Percentiles rank a stretch among this genome's conserved stretches.
Conservation (phyloP, 2,888 invertebrate genomes). For the Eristalis intricaria region DNA sequence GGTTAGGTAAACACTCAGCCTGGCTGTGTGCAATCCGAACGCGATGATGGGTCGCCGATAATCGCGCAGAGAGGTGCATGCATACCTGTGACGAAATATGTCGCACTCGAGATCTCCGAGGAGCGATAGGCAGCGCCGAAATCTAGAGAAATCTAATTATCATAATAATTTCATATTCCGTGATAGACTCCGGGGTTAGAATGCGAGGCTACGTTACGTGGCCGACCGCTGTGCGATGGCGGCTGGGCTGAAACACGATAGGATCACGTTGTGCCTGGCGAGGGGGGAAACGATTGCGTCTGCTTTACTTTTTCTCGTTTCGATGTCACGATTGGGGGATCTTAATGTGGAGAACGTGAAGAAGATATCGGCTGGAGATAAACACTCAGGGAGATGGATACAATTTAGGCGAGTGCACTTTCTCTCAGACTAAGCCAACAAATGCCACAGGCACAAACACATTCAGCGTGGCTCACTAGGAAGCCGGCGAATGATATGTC, state of each 20-base stretch:
- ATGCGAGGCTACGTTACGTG: slow-evolving; percentile 19
- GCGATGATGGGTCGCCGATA: background rate
- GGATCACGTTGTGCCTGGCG: slow-evolving; percentile 37
- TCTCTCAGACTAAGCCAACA: slow-evolving; percentile 17
- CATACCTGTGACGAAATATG: slow-evolving; percentile 17
- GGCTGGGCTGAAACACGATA: slow-evolving; percentile 11
- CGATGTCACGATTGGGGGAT: slow-evolving; percentile 53
- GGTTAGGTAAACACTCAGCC: background rate
- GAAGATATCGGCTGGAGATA: slow-evolving; percentile 32
- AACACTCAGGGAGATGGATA: slow-evolving; percentile 39
- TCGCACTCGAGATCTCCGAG: slow-evolving; percentile 9
- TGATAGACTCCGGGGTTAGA: slow-evolving; percentile 23
- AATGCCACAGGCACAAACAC: background rate
- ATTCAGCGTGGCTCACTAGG: background rate
- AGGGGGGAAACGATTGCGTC: slow-evolving; percentile 27
- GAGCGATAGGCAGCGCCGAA: slow-evolving; percentile 5
- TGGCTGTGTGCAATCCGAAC: background rate
- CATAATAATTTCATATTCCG: slow-evolving; percentile 44
- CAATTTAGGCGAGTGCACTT: slow-evolving; percentile 24
- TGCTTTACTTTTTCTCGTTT: slow-evolving; percentile 23
- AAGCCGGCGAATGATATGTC: background rate
- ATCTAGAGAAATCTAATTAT: slow-evolving; percentile 41
- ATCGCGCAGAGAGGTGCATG: background rate
- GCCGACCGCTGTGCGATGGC: too few relatives aligned
- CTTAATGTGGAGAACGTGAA: slow-evolving; percentile 53